A percentile compares a stretch with the other conserved stretches of the same genome.
Conservation (phyloP, 92 coral and sea anemone species). For the Parazoanthus swiftii region DNA sequence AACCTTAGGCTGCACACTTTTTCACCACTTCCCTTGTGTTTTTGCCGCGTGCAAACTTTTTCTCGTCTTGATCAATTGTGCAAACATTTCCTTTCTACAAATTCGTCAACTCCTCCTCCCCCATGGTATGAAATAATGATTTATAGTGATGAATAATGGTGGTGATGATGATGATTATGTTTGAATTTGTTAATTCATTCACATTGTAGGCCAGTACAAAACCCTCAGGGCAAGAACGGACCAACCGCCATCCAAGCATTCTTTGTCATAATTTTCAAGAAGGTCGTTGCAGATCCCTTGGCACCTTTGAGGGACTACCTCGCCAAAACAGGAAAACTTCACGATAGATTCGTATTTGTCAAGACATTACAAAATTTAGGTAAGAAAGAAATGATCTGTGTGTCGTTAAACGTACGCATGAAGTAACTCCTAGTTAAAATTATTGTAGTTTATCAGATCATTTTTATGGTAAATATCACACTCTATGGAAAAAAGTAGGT, state of each 20-base stretch:
- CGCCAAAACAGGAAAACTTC: constrained; percentile 39
- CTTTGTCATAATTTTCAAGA: constrained; percentile 65
- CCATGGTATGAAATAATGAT: too few species aligned
- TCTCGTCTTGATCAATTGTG: too few species aligned
- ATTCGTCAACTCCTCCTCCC: too few species aligned
- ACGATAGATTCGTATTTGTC: constrained; percentile 37
- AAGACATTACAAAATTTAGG: constrained; percentile 57
- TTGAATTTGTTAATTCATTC: neutral
- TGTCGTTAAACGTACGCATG: neutral
- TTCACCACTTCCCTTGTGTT: too few species aligned
- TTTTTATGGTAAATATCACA: too few species aligned
- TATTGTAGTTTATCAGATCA: too few species aligned
- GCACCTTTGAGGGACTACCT: constrained; percentile 73
- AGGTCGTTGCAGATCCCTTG: constrained; percentile 80
- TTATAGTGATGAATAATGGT: neutral
- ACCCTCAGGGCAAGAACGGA: constrained; percentile 54
- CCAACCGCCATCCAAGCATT: constrained; percentile 66
- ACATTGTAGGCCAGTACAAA: constrained; percentile 56
- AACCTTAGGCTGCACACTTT: too few species aligned
- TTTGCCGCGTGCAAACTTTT: too few species aligned
- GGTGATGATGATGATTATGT: neutral
- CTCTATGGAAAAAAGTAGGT: too few species aligned
- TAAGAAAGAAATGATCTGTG: neutral
- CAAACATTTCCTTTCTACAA: too few species aligned
- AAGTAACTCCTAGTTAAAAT: too few species aligned